Conservation (phyloP, 2,888 invertebrate species). For the Tiliacea aurago region DNA sequence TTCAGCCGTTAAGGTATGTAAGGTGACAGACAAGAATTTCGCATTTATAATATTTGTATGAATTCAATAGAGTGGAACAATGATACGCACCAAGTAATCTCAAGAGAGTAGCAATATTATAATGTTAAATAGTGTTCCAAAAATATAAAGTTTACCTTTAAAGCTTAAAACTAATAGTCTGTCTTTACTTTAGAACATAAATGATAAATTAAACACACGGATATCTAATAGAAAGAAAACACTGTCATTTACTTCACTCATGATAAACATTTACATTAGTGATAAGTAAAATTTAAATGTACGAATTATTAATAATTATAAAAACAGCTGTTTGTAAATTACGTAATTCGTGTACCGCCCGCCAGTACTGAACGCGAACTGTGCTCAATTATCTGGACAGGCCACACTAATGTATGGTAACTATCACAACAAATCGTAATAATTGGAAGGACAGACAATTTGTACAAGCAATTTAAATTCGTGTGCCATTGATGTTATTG, state of each 20-base stretch:
- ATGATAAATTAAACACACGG: neutral
- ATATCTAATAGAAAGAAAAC: constrained; percentile 24
- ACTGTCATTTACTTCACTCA: constrained; percentile 49
- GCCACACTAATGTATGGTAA: constrained; percentile 60
- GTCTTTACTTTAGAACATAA: neutral
- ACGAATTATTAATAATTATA: neutral
- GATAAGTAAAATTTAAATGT: constrained; percentile 9
- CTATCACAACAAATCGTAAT: constrained; percentile 70
- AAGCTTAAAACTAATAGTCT: neutral
- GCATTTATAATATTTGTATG: too few species aligned
- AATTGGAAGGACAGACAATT: constrained; percentile 69
- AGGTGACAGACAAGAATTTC: neutral
- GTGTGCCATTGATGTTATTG: constrained; percentile 5
- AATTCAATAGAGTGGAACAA: neutral
- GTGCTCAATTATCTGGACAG: constrained; percentile 48
- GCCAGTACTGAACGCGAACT: constrained; percentile 34
- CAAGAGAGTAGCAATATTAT: neutral
- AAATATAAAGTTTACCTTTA: constrained; percentile 1
- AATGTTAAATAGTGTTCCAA: neutral
- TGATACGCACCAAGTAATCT: neutral
- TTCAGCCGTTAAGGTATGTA: neutral
- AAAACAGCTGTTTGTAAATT: constrained; percentile 16
- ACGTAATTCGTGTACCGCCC: constrained; percentile 43
- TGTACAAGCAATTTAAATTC: constrained; percentile 49
- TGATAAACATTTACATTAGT: constrained; percentile 1